Conservation (phyloP, 2,113 vertebrate species). For the Microtus montanus region DNA sequence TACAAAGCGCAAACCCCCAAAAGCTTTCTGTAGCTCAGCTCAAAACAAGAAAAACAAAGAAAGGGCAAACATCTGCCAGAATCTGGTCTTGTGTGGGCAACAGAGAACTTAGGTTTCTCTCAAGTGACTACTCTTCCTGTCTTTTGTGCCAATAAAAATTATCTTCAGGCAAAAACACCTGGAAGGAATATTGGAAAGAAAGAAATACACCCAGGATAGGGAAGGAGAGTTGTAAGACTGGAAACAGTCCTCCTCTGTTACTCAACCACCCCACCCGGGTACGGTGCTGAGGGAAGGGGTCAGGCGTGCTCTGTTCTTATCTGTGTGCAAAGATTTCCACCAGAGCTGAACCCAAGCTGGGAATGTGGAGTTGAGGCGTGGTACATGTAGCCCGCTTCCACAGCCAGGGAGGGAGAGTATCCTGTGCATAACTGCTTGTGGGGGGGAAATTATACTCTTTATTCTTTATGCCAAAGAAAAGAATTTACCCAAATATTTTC, state of each 20-base stretch:
- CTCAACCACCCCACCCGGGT: neutral
- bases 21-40: neutral
- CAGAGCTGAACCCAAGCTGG: neutral
- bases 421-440: accelerated
- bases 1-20: neutral
- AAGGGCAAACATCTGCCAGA: neutral
- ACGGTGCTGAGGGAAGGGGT: neutral
- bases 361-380: neutral
- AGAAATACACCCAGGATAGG: neutral
- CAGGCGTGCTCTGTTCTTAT: neutral
- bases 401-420: neutral
- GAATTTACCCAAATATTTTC: neutral
- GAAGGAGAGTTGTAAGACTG: neutral
- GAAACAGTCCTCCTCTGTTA: neutral
- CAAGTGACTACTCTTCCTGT: neutral
- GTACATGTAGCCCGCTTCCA: neutral
- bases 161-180: slow-evolving; percentile 3
- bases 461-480: neutral
- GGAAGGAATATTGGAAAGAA: slow-evolving; percentile 10
- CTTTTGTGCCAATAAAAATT: slow-evolving; percentile 38
- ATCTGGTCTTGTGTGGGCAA: neutral
- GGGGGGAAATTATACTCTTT: neutral
- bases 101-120: slow-evolving; percentile 7
- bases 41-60: slow-evolving; percentile 14
- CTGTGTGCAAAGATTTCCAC: neutral